Conservation (phyloP, 2,888 invertebrate genomes). For the Bhutanitis thaidina region DNA sequence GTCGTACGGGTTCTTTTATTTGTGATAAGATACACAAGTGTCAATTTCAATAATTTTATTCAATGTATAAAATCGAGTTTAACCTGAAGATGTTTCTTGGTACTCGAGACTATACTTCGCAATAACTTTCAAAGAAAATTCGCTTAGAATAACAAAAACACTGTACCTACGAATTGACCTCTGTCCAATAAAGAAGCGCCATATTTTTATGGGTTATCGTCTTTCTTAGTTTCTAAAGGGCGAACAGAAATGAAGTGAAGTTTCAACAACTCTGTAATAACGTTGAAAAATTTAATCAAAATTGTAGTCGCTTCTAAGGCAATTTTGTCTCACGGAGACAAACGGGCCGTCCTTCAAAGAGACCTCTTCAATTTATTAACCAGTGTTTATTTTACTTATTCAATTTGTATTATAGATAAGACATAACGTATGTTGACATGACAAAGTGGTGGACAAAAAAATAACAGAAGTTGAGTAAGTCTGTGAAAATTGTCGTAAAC, state of each 20-base stretch:
- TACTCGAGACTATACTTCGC: constrained; percentile 5
- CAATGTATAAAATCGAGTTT: too few relatives aligned
- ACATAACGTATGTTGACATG: not conserved
- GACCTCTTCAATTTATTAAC: not conserved
- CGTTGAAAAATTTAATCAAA: constrained; percentile 13
- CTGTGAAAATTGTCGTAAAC: constrained; percentile 39
- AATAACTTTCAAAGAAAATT: constrained; percentile 9
- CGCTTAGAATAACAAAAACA: constrained; percentile 8
- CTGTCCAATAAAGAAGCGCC: not conserved
- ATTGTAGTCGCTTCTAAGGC: not conserved
- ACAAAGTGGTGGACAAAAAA: too few relatives aligned
- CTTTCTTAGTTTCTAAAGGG: constrained; percentile 10
- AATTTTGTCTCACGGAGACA: not conserved
- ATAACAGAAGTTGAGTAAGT: not conserved
- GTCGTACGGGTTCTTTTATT: too few relatives aligned
- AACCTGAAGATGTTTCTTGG: not conserved
- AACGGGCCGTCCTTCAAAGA: not conserved
- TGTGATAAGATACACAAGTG: too few relatives aligned
- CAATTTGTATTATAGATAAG: not conserved
- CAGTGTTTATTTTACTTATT: not conserved
- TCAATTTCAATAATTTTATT: too few relatives aligned
- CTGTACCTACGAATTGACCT: constrained; percentile 6
- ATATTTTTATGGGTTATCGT: constrained; percentile 13
- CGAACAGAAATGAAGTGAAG: constrained; percentile 8
- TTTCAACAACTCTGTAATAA: constrained; percentile 8